Conservation (phyloP, 2,113 vertebrate species). For the Mus spicilegus region DNA sequence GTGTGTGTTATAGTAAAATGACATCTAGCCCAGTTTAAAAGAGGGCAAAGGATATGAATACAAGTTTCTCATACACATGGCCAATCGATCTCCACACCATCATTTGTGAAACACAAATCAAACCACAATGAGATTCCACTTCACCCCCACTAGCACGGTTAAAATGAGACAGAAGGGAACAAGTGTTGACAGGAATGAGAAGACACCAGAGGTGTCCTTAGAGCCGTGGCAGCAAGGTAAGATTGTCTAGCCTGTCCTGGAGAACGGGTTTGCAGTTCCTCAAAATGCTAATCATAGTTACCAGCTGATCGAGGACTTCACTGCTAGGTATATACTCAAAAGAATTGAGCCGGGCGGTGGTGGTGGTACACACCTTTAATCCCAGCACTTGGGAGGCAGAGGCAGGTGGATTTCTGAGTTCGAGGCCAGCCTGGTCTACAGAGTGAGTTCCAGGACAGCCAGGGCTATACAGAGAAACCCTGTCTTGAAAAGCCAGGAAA, state of each 20-base stretch:
- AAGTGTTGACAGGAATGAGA: not conserved
- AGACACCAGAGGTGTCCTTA: not conserved
- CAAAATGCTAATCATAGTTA: not conserved
- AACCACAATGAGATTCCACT: not conserved
- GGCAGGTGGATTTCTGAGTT: too few species aligned
- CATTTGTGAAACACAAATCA: not conserved
- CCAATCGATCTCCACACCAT: not conserved
- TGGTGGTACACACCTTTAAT: too few species aligned
- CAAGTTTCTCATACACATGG: not conserved
- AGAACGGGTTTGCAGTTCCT: not conserved
- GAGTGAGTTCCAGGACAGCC: too few species aligned
- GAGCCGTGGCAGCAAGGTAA: not conserved
- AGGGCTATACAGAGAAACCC: too few species aligned
- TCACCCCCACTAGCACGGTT: not conserved
- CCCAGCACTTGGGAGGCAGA: too few species aligned
- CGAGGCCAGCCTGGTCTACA: too few species aligned
- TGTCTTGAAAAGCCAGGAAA: too few species aligned
- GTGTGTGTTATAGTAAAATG: not conserved
- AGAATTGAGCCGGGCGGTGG: not conserved
- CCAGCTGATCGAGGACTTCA: not conserved
- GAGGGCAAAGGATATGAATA: not conserved
- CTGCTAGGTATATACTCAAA: not conserved
- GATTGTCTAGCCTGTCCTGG: not conserved
- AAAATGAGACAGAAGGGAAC: not conserved
- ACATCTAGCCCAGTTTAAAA: not conserved